Conservation (phyloP, 2,888 invertebrate genomes). For the Scelioninae gen. 2 region DNA sequence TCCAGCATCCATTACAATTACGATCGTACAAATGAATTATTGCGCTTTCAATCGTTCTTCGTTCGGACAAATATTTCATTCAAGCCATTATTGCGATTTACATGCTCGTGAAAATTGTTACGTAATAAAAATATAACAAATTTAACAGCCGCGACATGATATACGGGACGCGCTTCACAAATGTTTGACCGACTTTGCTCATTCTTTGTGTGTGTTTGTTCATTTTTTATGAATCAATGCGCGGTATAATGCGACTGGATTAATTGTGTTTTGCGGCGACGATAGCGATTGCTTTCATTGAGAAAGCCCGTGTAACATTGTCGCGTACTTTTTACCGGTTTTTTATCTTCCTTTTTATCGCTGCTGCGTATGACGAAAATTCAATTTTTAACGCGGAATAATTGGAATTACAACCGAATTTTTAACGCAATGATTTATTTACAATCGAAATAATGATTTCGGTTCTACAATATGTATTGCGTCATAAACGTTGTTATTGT, state of each 20-base stretch:
- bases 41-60: conserved; percentile 35
- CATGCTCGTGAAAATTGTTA: conserved; percentile 23
- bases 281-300: background rate
- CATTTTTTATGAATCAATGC: conserved; percentile 24
- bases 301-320: no score
- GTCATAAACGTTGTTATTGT: no score
- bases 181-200: conserved; percentile 29
- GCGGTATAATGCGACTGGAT: conserved; percentile 7
- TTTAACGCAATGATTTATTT: no score
- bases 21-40: conserved; percentile 40
- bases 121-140: conserved; percentile 36
- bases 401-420: no score
- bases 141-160: conserved; percentile 27
- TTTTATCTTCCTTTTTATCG: no score
- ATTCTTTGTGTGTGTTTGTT: conserved; percentile 4
- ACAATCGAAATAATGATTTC: no score
- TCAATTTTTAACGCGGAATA: no score
- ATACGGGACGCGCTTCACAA: background rate
- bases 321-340: no score
- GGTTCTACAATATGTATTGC: no score
- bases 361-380: no score
- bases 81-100: conserved; percentile 26
- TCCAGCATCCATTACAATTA: conserved; percentile 48
- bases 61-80: conserved; percentile 38
- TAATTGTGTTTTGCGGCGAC: conserved; percentile 2